These are phyloP conservation scores for Ctena decussata DNA, from an alignment of 2,888 invertebrate species.

Conservation along the genomic window DNA sequence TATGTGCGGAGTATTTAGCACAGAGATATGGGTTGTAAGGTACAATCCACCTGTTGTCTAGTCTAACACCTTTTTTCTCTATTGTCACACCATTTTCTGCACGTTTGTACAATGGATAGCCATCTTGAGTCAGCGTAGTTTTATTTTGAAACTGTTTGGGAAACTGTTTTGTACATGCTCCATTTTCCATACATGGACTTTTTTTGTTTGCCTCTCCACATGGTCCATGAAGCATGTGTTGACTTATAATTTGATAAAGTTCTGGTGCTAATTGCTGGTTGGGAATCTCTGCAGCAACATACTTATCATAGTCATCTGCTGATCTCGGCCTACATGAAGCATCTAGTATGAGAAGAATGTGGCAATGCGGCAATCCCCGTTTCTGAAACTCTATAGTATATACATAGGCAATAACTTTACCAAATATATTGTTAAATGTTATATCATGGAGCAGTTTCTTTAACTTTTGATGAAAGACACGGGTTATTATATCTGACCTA, in stretches of 20 bases:
- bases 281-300: conserved; percentile 26
- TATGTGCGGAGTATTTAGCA: conserved; percentile 20
- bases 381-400: too few species aligned
- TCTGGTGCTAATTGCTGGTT: background rate
- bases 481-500: conserved; percentile 9
- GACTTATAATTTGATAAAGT: conserved; percentile 3
- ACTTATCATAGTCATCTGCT: too few species aligned
- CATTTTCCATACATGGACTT: conserved; percentile 31
- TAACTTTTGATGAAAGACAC: conserved; percentile 16
- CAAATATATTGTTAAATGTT: too few species aligned
- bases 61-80: conserved; percentile 1
- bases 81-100: background rate
- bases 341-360: too few species aligned
- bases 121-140: conserved; percentile 15
- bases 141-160: background rate
- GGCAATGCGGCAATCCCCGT: too few species aligned
- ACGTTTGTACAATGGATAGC: conserved; percentile 35
- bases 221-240: conserved; percentile 36
- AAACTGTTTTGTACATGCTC: conserved; percentile 20
- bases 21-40: conserved; percentile 39
- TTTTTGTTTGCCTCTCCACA: conserved; percentile 5
- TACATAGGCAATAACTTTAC: too few species aligned
- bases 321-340: too few species aligned
- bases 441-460: background rate
- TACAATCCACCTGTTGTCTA: conserved; percentile 39